Evolutionary conservation across 2,797 vertebrate species (phyloP), one percentile per base, ranked within the genome.

Genomic region (Philypnodon macrostomus): DNA sequence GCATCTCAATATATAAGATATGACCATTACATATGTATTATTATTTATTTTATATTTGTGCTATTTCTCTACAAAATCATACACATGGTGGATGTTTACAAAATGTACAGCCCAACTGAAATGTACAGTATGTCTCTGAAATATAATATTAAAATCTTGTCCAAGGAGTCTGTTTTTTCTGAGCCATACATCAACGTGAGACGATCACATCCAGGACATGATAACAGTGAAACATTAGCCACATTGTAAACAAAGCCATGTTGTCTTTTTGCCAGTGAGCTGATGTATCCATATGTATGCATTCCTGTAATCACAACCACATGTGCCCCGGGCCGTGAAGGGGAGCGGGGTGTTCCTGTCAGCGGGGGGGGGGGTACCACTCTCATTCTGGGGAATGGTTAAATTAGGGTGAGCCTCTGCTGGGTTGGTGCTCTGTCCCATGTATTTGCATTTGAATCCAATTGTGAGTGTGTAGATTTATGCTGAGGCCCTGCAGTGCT

Each of bases 361-460:
- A 69, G 73, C 45, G 52, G 67, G 74, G 72, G 74, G 77, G 63
- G 75, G 73, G 73, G 77, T 60, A 40, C 55, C 50, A 53, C 6
- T 41, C 66, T 61, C 59, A 68, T 74, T 81, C 27, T n/a, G 63
- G 72, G 70, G 68, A 54, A 63, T 56, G 58, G 68, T 75, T 83
- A 86, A 85, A 88, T 84, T 83, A 81, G 83, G 70, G 80, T 63
- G 69, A 65, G 80, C 70, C 77, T 87, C 82, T 67, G 75, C 67
- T 64, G 60, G 38, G n/a, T n/a, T n/a, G 51, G 48, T 67, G 63
- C 66, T 81, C 26, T 11, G 61, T 53, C 49, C 4, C 14, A 33
- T 35, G 15, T 63, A 91, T 90, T 89, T 86, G 87, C 88, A 90
- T 91, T 85, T 89, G 87, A 88, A 91, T 89, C 68, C 64, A 58